Conservation (phyloP, 1,140 invertebrate genomes). For the Polypedilum pembai region DNA sequence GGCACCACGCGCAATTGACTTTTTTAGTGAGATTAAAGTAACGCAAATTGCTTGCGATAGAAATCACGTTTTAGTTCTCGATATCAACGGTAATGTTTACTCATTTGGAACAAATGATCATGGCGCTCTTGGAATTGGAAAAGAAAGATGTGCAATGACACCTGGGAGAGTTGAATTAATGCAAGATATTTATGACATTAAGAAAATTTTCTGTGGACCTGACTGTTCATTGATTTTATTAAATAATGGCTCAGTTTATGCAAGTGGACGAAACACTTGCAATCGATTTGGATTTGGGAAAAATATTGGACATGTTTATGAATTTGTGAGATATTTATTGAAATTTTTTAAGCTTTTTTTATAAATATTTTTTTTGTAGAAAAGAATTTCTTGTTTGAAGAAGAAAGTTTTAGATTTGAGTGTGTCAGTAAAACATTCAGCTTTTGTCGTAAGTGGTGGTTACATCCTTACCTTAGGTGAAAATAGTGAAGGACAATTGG, state of each 20-base stretch:
- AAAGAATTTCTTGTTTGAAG: slow-evolving; percentile 36
- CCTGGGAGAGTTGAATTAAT: slow-evolving; percentile 36
- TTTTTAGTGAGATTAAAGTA: slow-evolving; percentile 53
- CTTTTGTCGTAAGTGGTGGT: slow-evolving; percentile 57
- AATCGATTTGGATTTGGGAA: slow-evolving; percentile 62
- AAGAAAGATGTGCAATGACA: slow-evolving; percentile 42
- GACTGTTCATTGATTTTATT: slow-evolving; percentile 61
- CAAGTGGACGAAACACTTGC: slow-evolving; percentile 59
- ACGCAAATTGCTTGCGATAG: slow-evolving; percentile 55
- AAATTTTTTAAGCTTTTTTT: slow-evolving; percentile 15
- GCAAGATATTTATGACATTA: slow-evolving; percentile 46
- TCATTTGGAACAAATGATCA: slow-evolving; percentile 59
- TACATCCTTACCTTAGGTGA: slow-evolving; percentile 58
- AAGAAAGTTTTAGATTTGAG: slow-evolving; percentile 47
- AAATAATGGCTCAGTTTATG: slow-evolving; percentile 53
- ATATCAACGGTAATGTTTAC: slow-evolving; percentile 54
- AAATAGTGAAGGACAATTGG: slow-evolving; percentile 52
- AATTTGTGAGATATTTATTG: slow-evolving; percentile 36
- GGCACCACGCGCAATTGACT: slow-evolving; percentile 27
- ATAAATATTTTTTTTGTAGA: slow-evolving; percentile 37
- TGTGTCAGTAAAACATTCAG: slow-evolving; percentile 52
- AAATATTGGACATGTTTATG: slow-evolving; percentile 36
- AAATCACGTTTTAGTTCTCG: slow-evolving; percentile 59
- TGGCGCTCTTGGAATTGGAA: slow-evolving; percentile 59
- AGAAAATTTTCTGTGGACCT: slow-evolving; percentile 53